A percentile compares a stretch with the other conserved stretches of the same genome.
Evolutionary conservation across 2,797 vertebrate genomes (phyloP).

Genomic region (Phoebastria nigripes): DNA sequence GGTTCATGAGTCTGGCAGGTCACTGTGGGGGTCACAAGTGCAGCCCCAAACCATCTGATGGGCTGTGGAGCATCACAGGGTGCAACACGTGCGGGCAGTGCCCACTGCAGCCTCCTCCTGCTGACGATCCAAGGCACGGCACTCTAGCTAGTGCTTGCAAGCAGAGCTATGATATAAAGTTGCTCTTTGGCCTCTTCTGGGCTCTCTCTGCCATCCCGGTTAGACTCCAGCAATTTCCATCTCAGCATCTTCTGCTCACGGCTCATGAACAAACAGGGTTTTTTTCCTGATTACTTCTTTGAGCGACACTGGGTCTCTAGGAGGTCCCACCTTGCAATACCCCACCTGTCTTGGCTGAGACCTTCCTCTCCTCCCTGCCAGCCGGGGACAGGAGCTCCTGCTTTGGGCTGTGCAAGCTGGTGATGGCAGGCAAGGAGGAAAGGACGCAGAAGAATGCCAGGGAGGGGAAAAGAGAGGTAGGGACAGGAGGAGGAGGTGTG

Average conservation of each 20-base stretch:
- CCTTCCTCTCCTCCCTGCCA: background rate
- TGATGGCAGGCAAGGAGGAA: background rate
- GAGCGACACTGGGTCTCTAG: accelerated
- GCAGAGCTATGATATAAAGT: background rate
- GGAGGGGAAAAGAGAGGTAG: background rate
- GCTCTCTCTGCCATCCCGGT: background rate
- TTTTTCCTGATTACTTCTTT: background rate
- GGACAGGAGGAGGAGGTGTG: too few relatives aligned
- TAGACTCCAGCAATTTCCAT: background rate
- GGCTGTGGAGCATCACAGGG: background rate
- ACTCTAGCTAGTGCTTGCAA: background rate
- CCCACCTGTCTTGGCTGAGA: background rate
- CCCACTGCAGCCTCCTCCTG: background rate
- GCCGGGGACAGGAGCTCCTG: background rate
- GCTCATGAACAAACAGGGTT: background rate
- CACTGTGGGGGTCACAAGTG: background rate
- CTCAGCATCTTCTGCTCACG: accelerated
- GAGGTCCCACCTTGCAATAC: background rate
- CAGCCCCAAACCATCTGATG: background rate
- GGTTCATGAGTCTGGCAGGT: background rate
- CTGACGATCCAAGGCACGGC: accelerated
- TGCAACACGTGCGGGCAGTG: accelerated
- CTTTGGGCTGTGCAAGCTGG: background rate
- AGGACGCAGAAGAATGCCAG: background rate
- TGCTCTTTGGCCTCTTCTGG: background rate